Evolutionary conservation across 2,113 vertebrate genomes (phyloP).

Genomic region (Motacilla tschutschensis): DNA sequence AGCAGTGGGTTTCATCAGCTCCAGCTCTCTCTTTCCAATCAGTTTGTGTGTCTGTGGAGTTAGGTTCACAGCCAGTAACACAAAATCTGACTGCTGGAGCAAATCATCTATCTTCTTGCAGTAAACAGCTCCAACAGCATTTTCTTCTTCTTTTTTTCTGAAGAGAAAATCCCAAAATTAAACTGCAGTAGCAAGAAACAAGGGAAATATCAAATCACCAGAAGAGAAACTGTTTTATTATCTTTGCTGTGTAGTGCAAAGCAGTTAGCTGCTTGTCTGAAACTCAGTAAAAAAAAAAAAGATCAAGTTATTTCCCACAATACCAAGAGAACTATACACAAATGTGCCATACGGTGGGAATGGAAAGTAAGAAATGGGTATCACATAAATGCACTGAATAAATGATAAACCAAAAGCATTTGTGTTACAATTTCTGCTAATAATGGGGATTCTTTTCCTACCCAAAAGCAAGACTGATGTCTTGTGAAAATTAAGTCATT

Average conservation of each 20-base stretch:
- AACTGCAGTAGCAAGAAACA: background rate
- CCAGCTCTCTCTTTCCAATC: slow-evolving; percentile 75
- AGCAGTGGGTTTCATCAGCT: slow-evolving; percentile 76
- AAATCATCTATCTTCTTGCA: slow-evolving; percentile 75
- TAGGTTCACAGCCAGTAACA: slow-evolving; percentile 71
- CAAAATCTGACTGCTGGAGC: slow-evolving; percentile 76
- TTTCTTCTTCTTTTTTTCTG: slow-evolving; percentile 76
- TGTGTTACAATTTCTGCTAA: background rate
- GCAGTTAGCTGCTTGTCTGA: background rate
- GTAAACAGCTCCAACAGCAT: slow-evolving; percentile 71
- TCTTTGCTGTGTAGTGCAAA: fast-evolving
- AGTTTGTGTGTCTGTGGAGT: slow-evolving; percentile 68
- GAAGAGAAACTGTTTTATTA: background rate
- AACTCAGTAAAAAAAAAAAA: background rate
- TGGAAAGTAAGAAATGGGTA: background rate
- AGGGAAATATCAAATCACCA: background rate
- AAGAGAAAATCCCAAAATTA: background rate
- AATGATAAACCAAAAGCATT: background rate
- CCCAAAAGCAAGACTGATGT: background rate
- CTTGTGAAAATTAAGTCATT: background rate
- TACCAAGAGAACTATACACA: background rate
- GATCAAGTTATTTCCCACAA: background rate
- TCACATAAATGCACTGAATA: background rate
- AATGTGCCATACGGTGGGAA: background rate
- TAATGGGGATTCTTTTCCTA: background rate